Conservation (phyloP, 2,113 vertebrate species). For the Zosterops japonicus region DNA sequence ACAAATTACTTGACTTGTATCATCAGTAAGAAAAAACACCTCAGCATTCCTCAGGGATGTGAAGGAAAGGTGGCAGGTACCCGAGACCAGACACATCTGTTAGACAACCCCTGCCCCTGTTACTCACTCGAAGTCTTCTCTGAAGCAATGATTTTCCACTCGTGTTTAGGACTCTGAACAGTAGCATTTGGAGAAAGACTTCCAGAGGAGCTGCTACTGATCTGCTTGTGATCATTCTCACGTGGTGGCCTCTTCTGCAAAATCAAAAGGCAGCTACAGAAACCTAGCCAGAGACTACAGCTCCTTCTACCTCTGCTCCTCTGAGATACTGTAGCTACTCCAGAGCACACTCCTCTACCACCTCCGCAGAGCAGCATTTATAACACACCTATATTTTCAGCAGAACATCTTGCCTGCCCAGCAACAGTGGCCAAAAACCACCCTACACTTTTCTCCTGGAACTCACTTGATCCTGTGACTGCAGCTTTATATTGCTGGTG, state of each 20-base stretch:
- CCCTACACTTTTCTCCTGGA: neutral
- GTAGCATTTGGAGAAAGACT: constrained; percentile 88
- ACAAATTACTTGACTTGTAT: neutral
- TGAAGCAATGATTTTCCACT: constrained; percentile 98
- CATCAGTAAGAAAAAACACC: neutral
- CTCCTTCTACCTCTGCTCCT: constrained; percentile 60
- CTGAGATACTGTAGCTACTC: constrained; percentile 6
- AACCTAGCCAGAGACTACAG: constrained; percentile 72
- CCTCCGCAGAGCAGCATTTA: neutral
- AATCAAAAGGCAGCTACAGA: constrained; percentile 94
- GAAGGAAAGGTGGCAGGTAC: neutral
- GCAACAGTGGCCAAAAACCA: neutral
- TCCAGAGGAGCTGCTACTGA: constrained; percentile 92
- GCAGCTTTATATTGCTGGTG: neutral
- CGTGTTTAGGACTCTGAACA: constrained; percentile 85
- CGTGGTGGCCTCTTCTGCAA: constrained; percentile 96
- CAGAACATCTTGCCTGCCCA: neutral
- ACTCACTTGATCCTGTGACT: neutral
- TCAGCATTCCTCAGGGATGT: neutral
- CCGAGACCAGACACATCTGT: neutral
- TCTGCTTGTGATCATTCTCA: constrained; percentile 93
- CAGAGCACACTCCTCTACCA: neutral
- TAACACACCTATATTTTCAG: neutral
- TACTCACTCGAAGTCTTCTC: constrained; percentile 97
- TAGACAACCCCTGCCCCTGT: neutral